A percentile compares a stretch with the other conserved stretches of the same genome.
Evolutionary conservation across 2,888 invertebrate genomes (phyloP).

Genomic region (Ophioninae sp.): DNA sequence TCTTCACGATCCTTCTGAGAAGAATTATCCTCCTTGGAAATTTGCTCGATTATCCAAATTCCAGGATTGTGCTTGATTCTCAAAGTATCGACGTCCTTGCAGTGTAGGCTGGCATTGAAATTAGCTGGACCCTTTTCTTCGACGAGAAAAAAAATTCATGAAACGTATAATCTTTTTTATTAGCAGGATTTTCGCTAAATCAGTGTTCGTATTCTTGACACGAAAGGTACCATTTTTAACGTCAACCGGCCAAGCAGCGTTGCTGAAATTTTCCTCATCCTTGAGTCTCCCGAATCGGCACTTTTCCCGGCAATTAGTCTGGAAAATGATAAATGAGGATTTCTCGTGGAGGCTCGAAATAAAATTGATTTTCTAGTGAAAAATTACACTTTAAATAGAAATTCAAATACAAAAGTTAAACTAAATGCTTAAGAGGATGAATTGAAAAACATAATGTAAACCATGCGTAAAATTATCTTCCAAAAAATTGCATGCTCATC

Average conservation of each 20-base stretch:
- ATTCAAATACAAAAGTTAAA: no score
- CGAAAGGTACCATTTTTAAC: constrained; percentile 28
- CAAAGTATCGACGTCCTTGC: constrained; percentile 67
- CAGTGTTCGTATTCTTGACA: neutral
- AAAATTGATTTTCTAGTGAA: neutral
- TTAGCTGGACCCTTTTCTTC: constrained; percentile 54
- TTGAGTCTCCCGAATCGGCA: constrained; percentile 10
- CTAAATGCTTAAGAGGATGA: no score
- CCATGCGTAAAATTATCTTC: no score
- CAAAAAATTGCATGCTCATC: no score
- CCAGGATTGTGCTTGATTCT: constrained; percentile 71
- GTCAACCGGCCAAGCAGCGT: neutral
- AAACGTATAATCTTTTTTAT: neutral
- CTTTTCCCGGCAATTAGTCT: constrained; percentile 43
- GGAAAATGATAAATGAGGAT: constrained; percentile 1
- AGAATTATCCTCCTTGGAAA: neutral
- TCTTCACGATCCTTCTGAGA: neutral
- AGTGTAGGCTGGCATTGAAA: constrained; percentile 70
- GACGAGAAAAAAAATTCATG: neutral
- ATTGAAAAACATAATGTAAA: no score
- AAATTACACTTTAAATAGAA: no score
- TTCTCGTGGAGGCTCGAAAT: no score
- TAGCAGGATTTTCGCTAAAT: neutral
- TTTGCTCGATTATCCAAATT: constrained; percentile 69
- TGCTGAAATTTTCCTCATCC: neutral